Percentiles rank a stretch among this genome's conserved stretches.
Conservation (phyloP, 2,888 invertebrate genomes). For the Syritta pipiens region DNA sequence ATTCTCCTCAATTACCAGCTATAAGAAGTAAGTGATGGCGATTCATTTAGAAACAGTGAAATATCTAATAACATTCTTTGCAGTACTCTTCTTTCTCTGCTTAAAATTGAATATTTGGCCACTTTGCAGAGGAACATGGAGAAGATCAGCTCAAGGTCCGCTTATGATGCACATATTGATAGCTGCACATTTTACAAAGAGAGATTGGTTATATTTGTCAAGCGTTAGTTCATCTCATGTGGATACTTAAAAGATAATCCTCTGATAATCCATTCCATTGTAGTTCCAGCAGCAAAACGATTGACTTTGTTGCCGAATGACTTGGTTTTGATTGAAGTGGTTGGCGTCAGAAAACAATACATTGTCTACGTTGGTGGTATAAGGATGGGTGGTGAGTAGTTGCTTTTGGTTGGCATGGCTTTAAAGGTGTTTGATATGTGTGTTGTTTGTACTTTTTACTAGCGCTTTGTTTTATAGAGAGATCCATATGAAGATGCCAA, state of each 20-base stretch:
- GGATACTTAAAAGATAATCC: no score
- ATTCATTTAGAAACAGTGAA: neutral
- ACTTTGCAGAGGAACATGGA: constrained; percentile 73
- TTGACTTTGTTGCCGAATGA: constrained; percentile 27
- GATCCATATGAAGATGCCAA: no score
- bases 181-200: constrained; percentile 59
- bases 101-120: constrained; percentile 76
- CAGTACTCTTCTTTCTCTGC: constrained; percentile 75
- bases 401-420: neutral
- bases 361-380: constrained; percentile 40
- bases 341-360: neutral
- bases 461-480: no score
- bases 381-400: constrained; percentile 38
- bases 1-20: constrained; percentile 82
- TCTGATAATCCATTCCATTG: no score
- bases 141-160: constrained; percentile 6
- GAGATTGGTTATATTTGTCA: constrained; percentile 72
- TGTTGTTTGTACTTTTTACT: no score
- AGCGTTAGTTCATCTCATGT: constrained; percentile 73
- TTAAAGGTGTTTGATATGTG: no score
- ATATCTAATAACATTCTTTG: constrained; percentile 31
- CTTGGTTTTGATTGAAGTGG: constrained; percentile 33
- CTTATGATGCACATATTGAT: constrained; percentile 70
- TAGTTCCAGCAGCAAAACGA: constrained; percentile 23
- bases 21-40: constrained; percentile 80